phyloP scores from a whole-genome alignment of 2,113 vertebrate genomes.

The Nibea albiflora region DNA sequence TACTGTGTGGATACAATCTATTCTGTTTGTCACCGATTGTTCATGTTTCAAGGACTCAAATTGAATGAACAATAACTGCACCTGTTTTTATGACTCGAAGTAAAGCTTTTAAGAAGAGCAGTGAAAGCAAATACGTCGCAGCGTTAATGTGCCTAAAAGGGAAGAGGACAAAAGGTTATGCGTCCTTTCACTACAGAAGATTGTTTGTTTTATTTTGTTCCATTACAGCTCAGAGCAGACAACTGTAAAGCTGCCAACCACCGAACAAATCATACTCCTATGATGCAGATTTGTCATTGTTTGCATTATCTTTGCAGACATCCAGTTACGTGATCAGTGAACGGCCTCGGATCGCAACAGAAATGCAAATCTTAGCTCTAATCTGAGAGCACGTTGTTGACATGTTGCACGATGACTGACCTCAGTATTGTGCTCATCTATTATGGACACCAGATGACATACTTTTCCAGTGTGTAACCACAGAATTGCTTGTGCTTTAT shows the following conservation, averaged over 20 bases:
- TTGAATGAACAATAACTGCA: slow-evolving; percentile 35
- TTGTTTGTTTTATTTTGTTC: slow-evolving; percentile 55
- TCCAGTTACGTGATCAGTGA: slow-evolving; percentile 50
- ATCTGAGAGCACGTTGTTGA: slow-evolving; percentile 43
- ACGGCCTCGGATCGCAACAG: slow-evolving; percentile 27
- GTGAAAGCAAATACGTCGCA: slow-evolving; percentile 44
- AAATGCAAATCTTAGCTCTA: slow-evolving; percentile 33
- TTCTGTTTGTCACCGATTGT: slow-evolving; percentile 5
- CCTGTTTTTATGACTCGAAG: slow-evolving; percentile 38
- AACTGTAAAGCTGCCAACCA: slow-evolving; percentile 46
- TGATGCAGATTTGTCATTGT: slow-evolving; percentile 39
- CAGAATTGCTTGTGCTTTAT: not conserved
- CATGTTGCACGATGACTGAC: slow-evolving; percentile 16
- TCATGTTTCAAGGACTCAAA: slow-evolving; percentile 25
- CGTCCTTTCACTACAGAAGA: slow-evolving; percentile 35
- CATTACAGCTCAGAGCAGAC: slow-evolving; percentile 20
- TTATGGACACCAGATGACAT: slow-evolving; percentile 13
- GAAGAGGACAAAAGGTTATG: slow-evolving; percentile 50
- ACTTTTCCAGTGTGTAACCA: not conserved
- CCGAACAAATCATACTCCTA: slow-evolving; percentile 47
- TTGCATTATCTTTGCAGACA: slow-evolving; percentile 44
- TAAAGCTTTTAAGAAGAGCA: slow-evolving; percentile 37
- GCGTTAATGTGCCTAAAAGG: slow-evolving; percentile 29
- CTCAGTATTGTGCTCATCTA: slow-evolving; percentile 2
- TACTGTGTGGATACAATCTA: slow-evolving; percentile 16